These are phyloP conservation scores for Subanguina moxae DNA, from an alignment of 1,140 invertebrate genomes.

Conservation along the genomic window DNA sequence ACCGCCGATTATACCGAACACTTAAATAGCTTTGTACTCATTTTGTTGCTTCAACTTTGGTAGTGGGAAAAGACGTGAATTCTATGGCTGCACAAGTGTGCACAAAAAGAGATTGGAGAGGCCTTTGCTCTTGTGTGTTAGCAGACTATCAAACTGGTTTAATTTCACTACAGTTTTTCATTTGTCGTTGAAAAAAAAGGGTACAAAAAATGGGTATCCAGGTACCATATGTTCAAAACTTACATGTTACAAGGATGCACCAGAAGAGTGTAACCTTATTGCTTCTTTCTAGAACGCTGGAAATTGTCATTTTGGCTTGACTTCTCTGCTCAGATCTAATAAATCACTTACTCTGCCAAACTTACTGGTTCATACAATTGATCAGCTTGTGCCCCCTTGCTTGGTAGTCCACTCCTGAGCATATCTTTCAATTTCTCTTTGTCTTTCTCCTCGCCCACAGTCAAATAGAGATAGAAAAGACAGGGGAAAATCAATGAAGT, in stretches of 20 bases:
- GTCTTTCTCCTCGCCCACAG: constrained; percentile 38
- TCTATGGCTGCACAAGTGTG: no score
- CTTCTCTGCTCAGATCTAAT: background rate
- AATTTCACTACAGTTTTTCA: no score
- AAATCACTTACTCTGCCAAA: background rate
- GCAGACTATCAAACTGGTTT: no score
- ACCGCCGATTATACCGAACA: constrained; percentile 18
- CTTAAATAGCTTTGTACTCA: background rate
- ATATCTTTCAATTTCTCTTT: constrained; percentile 1
- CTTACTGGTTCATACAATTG: background rate
- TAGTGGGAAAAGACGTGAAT: background rate
- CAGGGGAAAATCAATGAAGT: constrained; percentile 59
- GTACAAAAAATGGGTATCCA: background rate
- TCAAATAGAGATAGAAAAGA: constrained; percentile 53
- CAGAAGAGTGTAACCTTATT: background rate
- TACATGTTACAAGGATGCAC: constrained; percentile 1
- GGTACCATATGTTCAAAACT: no score
- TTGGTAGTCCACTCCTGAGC: background rate
- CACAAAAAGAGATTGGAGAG: no score
- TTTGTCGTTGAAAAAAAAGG: background rate
- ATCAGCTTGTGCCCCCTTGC: constrained; percentile 2
- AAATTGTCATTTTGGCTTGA: background rate
- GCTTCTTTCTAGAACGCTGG: background rate
- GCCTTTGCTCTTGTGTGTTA: no score
- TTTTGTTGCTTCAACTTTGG: background rate